Base-by-base conservation (phyloP, 2,797 vertebrate species). In the Euthynnus affinis region DNA sequence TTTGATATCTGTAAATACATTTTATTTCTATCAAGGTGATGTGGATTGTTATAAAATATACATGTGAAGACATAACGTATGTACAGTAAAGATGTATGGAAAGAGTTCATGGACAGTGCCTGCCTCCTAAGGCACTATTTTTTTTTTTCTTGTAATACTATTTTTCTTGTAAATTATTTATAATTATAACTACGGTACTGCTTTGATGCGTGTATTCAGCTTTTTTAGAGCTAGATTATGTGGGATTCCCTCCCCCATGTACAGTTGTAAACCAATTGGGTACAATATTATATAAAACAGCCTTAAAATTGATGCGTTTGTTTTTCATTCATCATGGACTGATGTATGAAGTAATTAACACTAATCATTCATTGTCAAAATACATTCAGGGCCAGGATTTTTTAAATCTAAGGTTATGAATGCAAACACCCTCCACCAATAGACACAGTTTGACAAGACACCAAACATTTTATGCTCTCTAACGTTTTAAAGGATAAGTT, bases 151-250 rank as follows among this genome's bases (percentile, higher is more conserved):
- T 60, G 12, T 67, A 1, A 51, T 62, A 61, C 9, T 34, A 5
- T 75, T 74, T 71, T 76, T 85, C 42, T 71, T 83, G 74, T 87
- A 80, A 83, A 81, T 87, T 89, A 87, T 94, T 87, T 80, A 83
- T 84, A 71, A 64, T 57, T 53, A 34, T 74, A 81, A 59, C 23
- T 56, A 27, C 60, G 48, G 37, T 44, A 51, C 22, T 37, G 64
- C 61, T 88, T 89, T 78, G 80, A 86, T 72, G 86, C 83, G 81
- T 15, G 18, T 70, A 83, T 72, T 81, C 0, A 49, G 37, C 51
- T 76, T 71, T 74, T 70, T 6, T 81, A 76, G 71, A 77, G 62
- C 12, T 27, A 71, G 32, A 32, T 74, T 53, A 44, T 71, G 8
- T 48, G 71, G 73, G 44, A 74, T 67, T 20, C 52, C 40, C 14